phyloP scores from a whole-genome alignment of 2,113 vertebrate genomes.

The Datnioides undecimradiatus region DNA sequence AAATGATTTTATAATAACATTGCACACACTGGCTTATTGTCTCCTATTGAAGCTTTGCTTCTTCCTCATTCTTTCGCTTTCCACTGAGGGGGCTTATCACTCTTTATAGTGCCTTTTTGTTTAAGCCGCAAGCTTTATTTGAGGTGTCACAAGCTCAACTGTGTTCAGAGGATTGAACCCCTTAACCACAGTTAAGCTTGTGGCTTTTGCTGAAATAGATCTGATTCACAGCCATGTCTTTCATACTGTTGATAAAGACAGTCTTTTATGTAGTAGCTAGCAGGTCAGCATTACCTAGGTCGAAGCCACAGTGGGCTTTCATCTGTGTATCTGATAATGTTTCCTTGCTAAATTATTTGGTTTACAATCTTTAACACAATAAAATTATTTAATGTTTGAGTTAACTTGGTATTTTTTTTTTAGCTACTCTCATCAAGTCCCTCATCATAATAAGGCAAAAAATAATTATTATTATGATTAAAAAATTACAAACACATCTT shows the following conservation, averaged over 20 bases:
- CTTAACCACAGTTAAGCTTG: background rate
- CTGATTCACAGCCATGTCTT: background rate
- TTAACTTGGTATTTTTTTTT: too few relatives aligned
- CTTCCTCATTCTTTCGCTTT: background rate
- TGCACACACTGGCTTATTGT: background rate
- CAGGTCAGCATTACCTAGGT: background rate
- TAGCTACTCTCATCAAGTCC: too few relatives aligned
- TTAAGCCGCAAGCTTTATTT: slow-evolving; percentile 6
- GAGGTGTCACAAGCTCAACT: slow-evolving; percentile 2
- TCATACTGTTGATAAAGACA: background rate
- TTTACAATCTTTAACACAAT: background rate
- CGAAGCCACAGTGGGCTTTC: background rate
- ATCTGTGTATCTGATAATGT: background rate
- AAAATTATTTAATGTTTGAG: background rate
- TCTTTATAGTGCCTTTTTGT: background rate
- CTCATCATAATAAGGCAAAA: too few relatives aligned
- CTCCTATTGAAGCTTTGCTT: too few relatives aligned
- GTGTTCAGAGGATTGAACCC: slow-evolving; percentile 7
- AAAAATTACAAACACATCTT: background rate
- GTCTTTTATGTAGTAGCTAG: background rate
- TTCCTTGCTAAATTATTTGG: background rate
- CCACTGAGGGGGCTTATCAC: background rate
- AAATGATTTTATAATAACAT: background rate
- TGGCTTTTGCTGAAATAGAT: slow-evolving; percentile 11
- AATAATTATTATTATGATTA: slow-evolving; percentile 2